Conservation (phyloP, 2,113 vertebrate species). For the Nyctereutes procyonoides region DNA sequence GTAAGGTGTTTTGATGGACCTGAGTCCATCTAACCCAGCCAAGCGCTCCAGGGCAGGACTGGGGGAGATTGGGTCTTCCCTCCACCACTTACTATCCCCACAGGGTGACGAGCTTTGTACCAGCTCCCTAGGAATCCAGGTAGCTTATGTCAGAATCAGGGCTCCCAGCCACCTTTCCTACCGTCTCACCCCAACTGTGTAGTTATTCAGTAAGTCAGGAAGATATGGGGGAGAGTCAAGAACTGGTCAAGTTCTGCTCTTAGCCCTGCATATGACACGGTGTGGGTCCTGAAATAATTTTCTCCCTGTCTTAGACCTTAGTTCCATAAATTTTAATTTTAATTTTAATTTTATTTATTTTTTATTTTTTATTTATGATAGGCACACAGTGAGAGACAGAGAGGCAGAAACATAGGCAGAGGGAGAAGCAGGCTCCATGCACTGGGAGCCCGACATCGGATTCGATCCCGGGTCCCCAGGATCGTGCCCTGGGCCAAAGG, state of each 20-base stretch:
- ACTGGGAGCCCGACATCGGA: too few relatives aligned
- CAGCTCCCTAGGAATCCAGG: background rate
- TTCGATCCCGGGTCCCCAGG: too few relatives aligned
- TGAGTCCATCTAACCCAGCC: too few relatives aligned
- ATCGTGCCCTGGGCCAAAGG: too few relatives aligned
- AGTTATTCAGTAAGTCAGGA: background rate
- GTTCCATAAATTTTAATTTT: background rate
- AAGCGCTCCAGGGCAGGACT: background rate
- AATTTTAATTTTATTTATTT: too few relatives aligned
- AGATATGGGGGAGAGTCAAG: background rate
- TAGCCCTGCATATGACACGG: background rate
- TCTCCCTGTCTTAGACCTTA: background rate
- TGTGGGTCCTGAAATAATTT: background rate
- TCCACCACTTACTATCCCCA: too few relatives aligned
- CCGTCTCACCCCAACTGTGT: background rate
- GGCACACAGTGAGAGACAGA: too few relatives aligned
- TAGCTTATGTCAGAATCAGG: background rate
- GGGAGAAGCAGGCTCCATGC: too few relatives aligned
- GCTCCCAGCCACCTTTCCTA: fast-evolving
- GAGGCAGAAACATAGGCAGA: too few relatives aligned
- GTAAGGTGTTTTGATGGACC: background rate
- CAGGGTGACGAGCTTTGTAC: background rate
- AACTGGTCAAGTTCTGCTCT: background rate
- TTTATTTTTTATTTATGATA: too few relatives aligned
- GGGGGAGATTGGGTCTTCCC: background rate